phyloP scores from a whole-genome alignment of 1,140 invertebrate genomes.

The Leptopilina clavipes region DNA sequence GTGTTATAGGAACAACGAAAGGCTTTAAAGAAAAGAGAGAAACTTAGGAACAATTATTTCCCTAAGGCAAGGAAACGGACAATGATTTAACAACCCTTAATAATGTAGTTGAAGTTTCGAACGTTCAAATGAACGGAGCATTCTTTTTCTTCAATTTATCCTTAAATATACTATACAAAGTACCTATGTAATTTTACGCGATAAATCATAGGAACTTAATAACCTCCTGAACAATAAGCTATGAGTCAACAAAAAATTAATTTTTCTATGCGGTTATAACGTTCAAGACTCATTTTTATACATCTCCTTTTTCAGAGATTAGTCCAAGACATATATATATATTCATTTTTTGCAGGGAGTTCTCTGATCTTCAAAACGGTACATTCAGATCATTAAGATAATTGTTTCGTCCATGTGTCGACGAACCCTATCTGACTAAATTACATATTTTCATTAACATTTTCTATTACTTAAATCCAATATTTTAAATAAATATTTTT shows the following conservation, averaged over 20 bases:
- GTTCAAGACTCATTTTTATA: neutral
- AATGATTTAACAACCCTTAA: conserved; percentile 3
- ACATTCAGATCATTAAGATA: neutral
- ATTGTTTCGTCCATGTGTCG: neutral
- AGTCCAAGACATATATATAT: neutral
- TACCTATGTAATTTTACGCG: conserved; percentile 19
- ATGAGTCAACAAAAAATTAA: neutral
- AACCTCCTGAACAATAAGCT: neutral
- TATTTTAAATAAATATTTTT: too few species aligned
- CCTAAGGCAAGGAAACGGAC: neutral
- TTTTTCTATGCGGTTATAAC: neutral
- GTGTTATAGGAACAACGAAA: neutral
- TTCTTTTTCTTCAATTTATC: conserved; percentile 16
- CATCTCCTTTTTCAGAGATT: too few species aligned
- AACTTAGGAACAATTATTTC: conserved; percentile 23
- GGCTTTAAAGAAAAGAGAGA: neutral
- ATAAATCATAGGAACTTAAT: conserved; percentile 7
- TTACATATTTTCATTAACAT: too few species aligned
- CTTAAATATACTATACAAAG: conserved; percentile 5
- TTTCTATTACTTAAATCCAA: too few species aligned
- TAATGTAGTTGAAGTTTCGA: neutral
- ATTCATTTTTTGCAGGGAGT: neutral
- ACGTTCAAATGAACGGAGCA: conserved; percentile 1
- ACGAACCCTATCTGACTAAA: neutral
- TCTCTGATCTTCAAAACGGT: neutral